Percentiles rank a stretch among this genome's conserved stretches.
Evolutionary conservation across 2,113 vertebrate species (phyloP).

Genomic region (Bagarius yarrelli): DNA sequence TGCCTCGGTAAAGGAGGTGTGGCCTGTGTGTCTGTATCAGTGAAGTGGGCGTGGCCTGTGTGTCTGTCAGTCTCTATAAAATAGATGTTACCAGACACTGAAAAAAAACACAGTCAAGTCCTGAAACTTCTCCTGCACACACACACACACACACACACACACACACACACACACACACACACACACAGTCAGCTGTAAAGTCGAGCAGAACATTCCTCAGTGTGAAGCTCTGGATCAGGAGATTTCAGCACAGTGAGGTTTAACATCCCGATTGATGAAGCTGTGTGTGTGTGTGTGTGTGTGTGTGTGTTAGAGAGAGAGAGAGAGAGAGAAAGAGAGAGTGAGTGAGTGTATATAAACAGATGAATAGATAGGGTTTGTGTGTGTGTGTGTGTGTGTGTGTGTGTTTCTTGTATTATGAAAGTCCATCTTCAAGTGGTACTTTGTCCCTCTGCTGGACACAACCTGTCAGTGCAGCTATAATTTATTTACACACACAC

Average conservation of each 20-base stretch:
- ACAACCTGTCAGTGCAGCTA: constrained; percentile 62
- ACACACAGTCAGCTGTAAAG: constrained; percentile 7
- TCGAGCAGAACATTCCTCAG: constrained; percentile 3
- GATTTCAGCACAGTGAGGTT: constrained; percentile 2
- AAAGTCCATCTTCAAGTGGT: constrained; percentile 46
- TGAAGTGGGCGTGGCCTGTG: neutral
- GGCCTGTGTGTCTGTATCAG: neutral
- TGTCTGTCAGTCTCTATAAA: neutral
- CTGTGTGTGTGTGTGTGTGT: neutral
- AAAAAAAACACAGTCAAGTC: neutral
- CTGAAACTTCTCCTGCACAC: neutral
- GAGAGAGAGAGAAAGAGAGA: neutral
- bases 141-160: constrained; percentile 15
- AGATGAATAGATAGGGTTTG: too few relatives aligned
- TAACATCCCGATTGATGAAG: neutral
- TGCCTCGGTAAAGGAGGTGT: neutral
- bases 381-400: too few relatives aligned
- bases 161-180: constrained; percentile 16
- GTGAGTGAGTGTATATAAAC: neutral
- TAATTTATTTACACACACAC: constrained; percentile 15
- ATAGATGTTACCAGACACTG: neutral
- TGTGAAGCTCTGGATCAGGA: constrained; percentile 16
- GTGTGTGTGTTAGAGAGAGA: neutral
- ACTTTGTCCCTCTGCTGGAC: constrained; percentile 69
- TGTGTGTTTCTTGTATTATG: too few relatives aligned